Conservation (phyloP, 2,113 vertebrate genomes). For the Laticauda colubrina region DNA sequence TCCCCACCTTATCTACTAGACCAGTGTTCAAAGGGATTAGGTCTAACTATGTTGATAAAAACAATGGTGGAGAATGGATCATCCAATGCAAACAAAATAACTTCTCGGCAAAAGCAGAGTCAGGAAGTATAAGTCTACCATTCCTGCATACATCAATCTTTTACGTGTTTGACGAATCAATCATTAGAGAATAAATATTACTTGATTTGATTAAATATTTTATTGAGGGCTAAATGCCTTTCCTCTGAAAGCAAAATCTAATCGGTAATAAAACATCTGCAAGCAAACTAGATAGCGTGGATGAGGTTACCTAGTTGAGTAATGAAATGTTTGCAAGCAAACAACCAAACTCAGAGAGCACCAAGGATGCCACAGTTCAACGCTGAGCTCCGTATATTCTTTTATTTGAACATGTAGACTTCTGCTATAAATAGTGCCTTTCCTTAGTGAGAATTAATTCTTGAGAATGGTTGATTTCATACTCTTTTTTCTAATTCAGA, state of each 20-base stretch:
- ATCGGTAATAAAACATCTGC: neutral
- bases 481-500: neutral
- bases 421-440: neutral
- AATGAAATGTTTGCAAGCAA: neutral
- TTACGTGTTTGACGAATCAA: conserved; percentile 4
- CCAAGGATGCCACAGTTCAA: neutral
- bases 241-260: conserved; percentile 40
- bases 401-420: neutral
- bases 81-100: conserved; percentile 2
- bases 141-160: neutral
- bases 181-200: conserved; percentile 28
- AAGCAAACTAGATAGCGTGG: neutral
- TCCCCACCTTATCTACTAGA: neutral
- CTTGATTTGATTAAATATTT: conserved; percentile 30
- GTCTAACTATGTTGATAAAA: neutral
- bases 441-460: neutral
- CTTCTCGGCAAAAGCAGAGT: neutral
- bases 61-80: neutral
- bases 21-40: neutral
- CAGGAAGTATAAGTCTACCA: neutral
- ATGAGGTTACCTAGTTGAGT: neutral
- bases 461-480: neutral
- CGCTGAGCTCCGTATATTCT: neutral
- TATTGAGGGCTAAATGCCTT: conserved; percentile 28
- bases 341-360: neutral